Evolutionary conservation across 1,140 invertebrate genomes (phyloP).

Genomic region (Limonius californicus): DNA sequence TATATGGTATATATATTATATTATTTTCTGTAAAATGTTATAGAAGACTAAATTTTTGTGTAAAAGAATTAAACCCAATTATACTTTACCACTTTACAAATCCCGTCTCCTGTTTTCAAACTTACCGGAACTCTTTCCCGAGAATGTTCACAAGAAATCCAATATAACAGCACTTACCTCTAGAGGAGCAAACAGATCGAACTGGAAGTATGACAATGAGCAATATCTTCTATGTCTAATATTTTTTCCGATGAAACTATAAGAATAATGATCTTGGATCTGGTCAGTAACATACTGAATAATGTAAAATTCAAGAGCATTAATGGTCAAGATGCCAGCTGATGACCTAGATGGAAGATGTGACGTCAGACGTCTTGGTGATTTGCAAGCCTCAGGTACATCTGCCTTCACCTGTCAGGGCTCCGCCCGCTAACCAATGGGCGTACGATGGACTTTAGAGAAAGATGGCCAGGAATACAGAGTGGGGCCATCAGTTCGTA

Average conservation of each 20-base stretch:
- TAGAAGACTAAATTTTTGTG: too few relatives aligned
- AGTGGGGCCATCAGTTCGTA: conserved; percentile 41
- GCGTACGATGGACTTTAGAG: conserved; percentile 28
- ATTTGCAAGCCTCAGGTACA: conserved; percentile 41
- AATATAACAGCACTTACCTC: too few relatives aligned
- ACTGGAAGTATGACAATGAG: too few relatives aligned
- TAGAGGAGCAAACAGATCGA: too few relatives aligned
- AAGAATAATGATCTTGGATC: not conserved
- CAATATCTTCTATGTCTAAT: not conserved
- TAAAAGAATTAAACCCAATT: too few relatives aligned
- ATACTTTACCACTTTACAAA: too few relatives aligned
- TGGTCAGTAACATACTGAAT: conserved; percentile 1
- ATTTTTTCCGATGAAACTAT: not conserved
- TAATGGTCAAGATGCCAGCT: conserved; percentile 16
- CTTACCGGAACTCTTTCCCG: too few relatives aligned
- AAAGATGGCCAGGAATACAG: conserved; percentile 42
- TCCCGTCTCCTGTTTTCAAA: too few relatives aligned
- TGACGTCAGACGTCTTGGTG: conserved; percentile 30
- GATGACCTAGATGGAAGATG: conserved; percentile 22
- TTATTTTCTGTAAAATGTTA: too few relatives aligned
- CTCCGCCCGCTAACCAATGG: conserved; percentile 44
- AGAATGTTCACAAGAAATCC: too few relatives aligned
- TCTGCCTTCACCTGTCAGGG: conserved; percentile 34
- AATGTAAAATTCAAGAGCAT: conserved; percentile 1
- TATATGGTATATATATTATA: too few relatives aligned